Base-by-base conservation (phyloP, 2,888 invertebrate species). In the Leucoma salicis region DNA sequence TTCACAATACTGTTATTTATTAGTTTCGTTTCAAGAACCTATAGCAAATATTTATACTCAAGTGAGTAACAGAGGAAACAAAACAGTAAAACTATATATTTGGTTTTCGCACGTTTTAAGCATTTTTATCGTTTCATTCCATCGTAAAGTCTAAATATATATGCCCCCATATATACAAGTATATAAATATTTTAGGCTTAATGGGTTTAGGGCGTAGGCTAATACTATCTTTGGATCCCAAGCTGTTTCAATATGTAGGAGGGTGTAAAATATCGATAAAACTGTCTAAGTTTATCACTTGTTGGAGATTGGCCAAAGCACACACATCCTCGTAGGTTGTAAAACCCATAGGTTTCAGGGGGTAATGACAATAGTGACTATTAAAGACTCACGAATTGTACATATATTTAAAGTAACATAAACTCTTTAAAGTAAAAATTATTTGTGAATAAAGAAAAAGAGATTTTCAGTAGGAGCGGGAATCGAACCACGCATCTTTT, bases 211-310 rank as follows among this genome's bases (percentile, higher is more conserved):
- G n/a, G 24, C 12, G 15, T 18, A 27, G 16, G 6, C 16, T 27
- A 12, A 29, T 2, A n/a, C 2, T 29, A 16, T 21, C 34, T 11
- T 13, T 5, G 29, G 21, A 11, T 14, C 24, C 36, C 18, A 6
- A 37, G 7, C 3, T 35, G 39, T 32, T 44, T 32, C n/a, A 35
- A 36, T 39, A 39, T 35, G 16, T 21, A 35, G n/a, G 29, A 27
- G 24, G 8, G n/a, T 24, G 18, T 31, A 36, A 37, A 36, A 14
- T 33, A 33, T 28, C 21, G 16, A 40, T 33, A 18, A 18, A 33
- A 7, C 28, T 13, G 25, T 16, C 27, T 16, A 31, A 11, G 33
- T 28, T n/a, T 32, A 8, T 6, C 16, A 16, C 16, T 6, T 6
- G 3, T 16, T 16, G 6, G 8, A 14, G 14, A n/a, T n/a, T 1